Evolutionary conservation across 1,140 invertebrate species (phyloP).

Genomic region (Panagrolaimus sp.): DNA sequence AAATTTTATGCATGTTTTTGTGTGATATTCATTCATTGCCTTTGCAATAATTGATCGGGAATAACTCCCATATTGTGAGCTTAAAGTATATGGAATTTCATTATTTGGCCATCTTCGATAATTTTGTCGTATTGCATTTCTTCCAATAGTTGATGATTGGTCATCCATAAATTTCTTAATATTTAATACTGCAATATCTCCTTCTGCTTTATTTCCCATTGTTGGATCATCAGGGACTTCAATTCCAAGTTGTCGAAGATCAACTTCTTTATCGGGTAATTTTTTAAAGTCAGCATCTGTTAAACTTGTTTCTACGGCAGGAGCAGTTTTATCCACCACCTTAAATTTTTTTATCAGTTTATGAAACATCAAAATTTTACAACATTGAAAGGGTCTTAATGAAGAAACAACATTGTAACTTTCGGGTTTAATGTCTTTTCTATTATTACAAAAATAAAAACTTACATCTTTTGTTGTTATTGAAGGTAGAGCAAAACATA

Average conservation of each 20-base stretch:
- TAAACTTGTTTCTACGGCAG: slow-evolving; percentile 33
- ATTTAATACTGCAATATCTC: slow-evolving; percentile 45
- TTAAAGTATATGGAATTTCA: slow-evolving; percentile 56
- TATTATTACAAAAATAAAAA: not conserved
- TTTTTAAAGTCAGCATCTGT: slow-evolving; percentile 35
- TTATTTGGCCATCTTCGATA: slow-evolving; percentile 54
- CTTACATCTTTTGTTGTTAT: slow-evolving; percentile 8
- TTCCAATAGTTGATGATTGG: slow-evolving; percentile 27
- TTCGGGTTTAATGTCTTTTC: too few species aligned
- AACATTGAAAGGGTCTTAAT: not conserved
- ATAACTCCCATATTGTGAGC: slow-evolving; percentile 51
- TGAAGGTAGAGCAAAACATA: not conserved
- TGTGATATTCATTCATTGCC: slow-evolving; percentile 43
- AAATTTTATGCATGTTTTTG: slow-evolving; percentile 53
- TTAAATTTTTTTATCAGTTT: slow-evolving; percentile 12
- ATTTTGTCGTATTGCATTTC: slow-evolving; percentile 50
- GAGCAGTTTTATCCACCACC: slow-evolving; percentile 36
- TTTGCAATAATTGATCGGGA: slow-evolving; percentile 25
- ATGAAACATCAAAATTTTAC: not conserved
- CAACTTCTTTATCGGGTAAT: slow-evolving; percentile 33
- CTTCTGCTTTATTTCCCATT: slow-evolving; percentile 49
- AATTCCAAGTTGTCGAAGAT: slow-evolving; percentile 33
- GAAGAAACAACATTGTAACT: not conserved
- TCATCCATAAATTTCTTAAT: slow-evolving; percentile 41
- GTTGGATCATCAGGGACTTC: slow-evolving; percentile 50